Evolutionary conservation across 2,113 vertebrate species (phyloP).

Genomic region (Natator depressus): DNA sequence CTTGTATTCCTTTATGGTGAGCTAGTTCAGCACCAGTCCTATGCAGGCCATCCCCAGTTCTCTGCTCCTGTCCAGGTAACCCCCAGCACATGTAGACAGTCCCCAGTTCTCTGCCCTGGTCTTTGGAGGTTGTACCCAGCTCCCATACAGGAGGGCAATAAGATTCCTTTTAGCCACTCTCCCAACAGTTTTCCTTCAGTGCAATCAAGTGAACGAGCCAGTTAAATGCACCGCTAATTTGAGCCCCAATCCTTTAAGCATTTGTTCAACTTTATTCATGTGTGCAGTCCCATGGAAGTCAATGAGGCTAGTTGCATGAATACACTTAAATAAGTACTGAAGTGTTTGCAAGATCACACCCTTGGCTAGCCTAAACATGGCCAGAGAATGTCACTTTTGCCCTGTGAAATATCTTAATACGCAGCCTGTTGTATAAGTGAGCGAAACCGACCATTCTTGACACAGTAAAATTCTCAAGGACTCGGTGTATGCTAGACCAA

Average conservation of each 20-base stretch:
- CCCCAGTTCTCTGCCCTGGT: too few species aligned
- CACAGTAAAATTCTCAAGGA: neutral
- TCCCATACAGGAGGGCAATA: neutral
- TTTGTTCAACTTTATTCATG: too few species aligned
- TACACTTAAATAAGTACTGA: neutral
- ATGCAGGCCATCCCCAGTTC: too few species aligned
- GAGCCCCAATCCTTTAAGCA: neutral
- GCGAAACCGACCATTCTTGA: neutral
- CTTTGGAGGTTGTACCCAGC: rapidly evolving
- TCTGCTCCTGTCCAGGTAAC: too few species aligned
- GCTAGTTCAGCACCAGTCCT: too few species aligned
- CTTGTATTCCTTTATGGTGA: too few species aligned
- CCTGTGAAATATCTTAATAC: neutral
- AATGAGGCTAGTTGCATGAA: neutral
- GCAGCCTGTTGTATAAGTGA: neutral
- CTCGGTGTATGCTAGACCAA: neutral
- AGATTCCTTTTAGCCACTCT: neutral
- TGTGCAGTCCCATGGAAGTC: neutral
- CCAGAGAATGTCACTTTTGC: neutral
- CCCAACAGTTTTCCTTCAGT: neutral
- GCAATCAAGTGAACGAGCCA: neutral
- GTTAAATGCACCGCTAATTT: neutral
- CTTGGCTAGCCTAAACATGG: neutral
- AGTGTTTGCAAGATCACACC: neutral
- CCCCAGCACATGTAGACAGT: too few species aligned